Base-by-base conservation (phyloP, 2,888 invertebrate species). In the Himalopsyche kuldschensis region DNA sequence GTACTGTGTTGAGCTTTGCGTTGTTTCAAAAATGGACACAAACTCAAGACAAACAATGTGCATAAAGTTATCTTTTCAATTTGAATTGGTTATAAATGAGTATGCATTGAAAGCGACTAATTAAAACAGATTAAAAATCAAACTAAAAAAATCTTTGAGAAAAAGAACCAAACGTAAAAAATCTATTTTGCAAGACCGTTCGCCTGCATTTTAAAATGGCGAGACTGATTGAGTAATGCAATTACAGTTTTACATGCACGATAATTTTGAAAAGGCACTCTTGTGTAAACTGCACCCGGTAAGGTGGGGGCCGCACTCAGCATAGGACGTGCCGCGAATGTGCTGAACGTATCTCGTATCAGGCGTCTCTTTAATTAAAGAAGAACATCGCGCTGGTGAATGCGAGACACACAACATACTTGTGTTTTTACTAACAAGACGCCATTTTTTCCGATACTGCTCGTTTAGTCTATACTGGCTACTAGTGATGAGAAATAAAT, bases 351-450 rank as follows among this genome's bases (percentile, higher is more conserved):
- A 80, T 69, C 75, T 24, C 69, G 35, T 80, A 80, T 80, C 75
- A 75, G 30, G 17, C 32, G 31, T 77, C 55, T 77, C 78, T 82
- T 82, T 82, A 82, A 82, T 82, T 82, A 82, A 82, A 82, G 82
- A 82, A 76, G 78, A 76, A 32, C 46, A 82, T 55, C 20, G 55
- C 24, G 24, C 55, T 55, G 55, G 55, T 20, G 20, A 20, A 55
- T 55, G 20, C 55, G 24, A 4, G 55, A 55, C 24, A 55, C 24
- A 55, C 55, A 20, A 55, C 55, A 55, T 20, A 55, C 55, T 55
- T 55, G 20, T 55, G 20, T 55, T 41, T 55, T 55, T 55, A 24
- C 55, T 55, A 55, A 55, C 55, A 55, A 55, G 55, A 24, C n/a
- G 20, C 20, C 55, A 55, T n/a, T 55, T 55, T 55, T 55, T 55